phyloP scores from a whole-genome alignment of 2,113 vertebrate species.

The Xiphophorus maculatus region DNA sequence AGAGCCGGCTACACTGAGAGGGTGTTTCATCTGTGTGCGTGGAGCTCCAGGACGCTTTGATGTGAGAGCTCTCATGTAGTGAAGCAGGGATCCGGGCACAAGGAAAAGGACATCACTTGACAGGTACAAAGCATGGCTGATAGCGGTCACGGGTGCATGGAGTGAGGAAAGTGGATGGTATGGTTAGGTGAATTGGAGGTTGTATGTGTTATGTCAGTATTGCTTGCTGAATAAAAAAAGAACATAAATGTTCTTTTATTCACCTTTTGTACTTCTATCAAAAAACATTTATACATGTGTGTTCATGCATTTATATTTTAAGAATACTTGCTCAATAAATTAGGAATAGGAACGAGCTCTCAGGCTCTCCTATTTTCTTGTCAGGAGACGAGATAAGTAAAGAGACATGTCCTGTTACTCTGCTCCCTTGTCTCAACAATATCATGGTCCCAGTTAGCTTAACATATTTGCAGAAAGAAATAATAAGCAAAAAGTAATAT shows the following conservation, averaged over 20 bases:
- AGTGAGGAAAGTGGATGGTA: constrained; percentile 59
- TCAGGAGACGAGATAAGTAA: constrained; percentile 33
- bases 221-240: constrained; percentile 35
- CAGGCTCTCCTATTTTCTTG: constrained; percentile 34
- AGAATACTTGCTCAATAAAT: constrained; percentile 15
- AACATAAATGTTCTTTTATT: constrained; percentile 33
- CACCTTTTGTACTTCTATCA: constrained; percentile 16
- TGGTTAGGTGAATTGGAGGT: constrained; percentile 58
- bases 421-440: constrained; percentile 66
- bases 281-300: constrained; percentile 30
- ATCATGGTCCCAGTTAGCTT: constrained; percentile 59
- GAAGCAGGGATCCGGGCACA: constrained; percentile 74
- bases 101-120: constrained; percentile 80
- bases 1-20: constrained; percentile 70
- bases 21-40: constrained; percentile 79
- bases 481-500: constrained; percentile 2
- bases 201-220: constrained; percentile 33
- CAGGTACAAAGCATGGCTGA: constrained; percentile 82
- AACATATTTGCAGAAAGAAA: constrained; percentile 57
- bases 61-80: constrained; percentile 78
- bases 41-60: constrained; percentile 80
- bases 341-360: constrained; percentile 38
- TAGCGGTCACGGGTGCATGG: constrained; percentile 73
- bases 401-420: constrained; percentile 49
- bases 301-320: constrained; percentile 20